Percentiles rank a stretch among this genome's conserved stretches.
Conservation (phyloP, 2,797 vertebrate genomes). For the Onychomys leucogaster region DNA sequence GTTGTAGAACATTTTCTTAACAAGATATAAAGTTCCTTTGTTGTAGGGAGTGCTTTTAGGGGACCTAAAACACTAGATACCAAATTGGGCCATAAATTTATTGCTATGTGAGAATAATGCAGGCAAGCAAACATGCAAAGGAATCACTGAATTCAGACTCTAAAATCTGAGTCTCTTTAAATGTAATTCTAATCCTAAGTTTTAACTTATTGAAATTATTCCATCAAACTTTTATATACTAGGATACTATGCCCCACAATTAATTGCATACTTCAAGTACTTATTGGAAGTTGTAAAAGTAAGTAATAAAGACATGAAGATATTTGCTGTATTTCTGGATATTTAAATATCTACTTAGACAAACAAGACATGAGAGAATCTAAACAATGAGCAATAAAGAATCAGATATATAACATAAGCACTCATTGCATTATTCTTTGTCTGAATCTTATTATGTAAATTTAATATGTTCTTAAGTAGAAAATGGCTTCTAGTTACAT, state of each 20-base stretch:
- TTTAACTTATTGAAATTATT: neutral
- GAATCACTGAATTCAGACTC: neutral
- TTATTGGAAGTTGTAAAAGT: neutral
- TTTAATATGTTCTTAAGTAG: neutral
- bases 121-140: neutral
- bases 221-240: neutral
- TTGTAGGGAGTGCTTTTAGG: no score
- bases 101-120: no score
- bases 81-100: no score
- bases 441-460: neutral
- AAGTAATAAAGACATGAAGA: neutral
- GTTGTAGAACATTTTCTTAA: no score
- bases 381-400: neutral
- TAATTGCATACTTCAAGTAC: neutral
- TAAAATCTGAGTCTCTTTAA: neutral
- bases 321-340: neutral
- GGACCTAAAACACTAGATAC: no score
- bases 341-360: neutral
- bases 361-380: neutral
- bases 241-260: neutral
- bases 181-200: constrained; percentile 15
- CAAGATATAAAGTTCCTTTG: no score
- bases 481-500: neutral
- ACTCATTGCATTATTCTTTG: neutral
- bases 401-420: neutral